These are phyloP conservation scores for Acestrorhynchus altus DNA, from an alignment of 2,797 vertebrate species.

Conservation along the genomic window DNA sequence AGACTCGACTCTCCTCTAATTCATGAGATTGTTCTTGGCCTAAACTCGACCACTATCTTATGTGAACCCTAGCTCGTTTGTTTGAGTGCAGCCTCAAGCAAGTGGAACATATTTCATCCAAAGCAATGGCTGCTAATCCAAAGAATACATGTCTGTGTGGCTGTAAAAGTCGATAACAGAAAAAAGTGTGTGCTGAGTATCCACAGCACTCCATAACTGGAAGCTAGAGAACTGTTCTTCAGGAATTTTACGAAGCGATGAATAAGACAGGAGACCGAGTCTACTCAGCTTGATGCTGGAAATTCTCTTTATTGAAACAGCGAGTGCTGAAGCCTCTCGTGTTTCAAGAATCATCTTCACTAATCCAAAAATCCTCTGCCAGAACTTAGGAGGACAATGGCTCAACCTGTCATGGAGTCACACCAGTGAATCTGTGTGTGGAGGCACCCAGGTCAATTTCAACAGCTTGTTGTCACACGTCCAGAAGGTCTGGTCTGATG, in stretches of 20 bases:
- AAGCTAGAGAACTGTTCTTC: constrained; percentile 12
- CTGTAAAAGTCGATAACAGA: constrained; percentile 16
- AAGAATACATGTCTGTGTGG: constrained; percentile 35
- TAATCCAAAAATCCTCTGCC: constrained; percentile 23
- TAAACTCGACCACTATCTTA: constrained; percentile 32
- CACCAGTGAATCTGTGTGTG: too few relatives aligned
- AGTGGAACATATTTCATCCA: constrained; percentile 19
- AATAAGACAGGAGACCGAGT: background rate
- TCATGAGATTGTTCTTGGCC: constrained; percentile 50
- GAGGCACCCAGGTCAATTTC: too few relatives aligned
- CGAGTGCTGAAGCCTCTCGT: constrained; percentile 7
- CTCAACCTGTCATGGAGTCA: too few relatives aligned
- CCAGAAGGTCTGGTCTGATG: too few relatives aligned
- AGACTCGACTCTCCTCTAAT: constrained; percentile 47
- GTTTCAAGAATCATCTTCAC: background rate
- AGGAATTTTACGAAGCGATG: background rate
- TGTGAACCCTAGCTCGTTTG: constrained; percentile 37
- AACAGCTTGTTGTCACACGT: too few relatives aligned
- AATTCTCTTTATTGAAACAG: background rate
- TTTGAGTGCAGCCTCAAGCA: constrained; percentile 22
- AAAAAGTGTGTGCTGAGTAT: constrained; percentile 10
- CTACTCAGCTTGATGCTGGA: background rate
- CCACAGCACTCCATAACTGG: constrained; percentile 3
- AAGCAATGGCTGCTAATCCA: constrained; percentile 24
- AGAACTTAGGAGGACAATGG: constrained; percentile 54